A percentile compares a stretch with the other conserved stretches of the same genome.
phyloP scores from a whole-genome alignment of 2,797 vertebrate species.

The Poecilia wingei region DNA sequence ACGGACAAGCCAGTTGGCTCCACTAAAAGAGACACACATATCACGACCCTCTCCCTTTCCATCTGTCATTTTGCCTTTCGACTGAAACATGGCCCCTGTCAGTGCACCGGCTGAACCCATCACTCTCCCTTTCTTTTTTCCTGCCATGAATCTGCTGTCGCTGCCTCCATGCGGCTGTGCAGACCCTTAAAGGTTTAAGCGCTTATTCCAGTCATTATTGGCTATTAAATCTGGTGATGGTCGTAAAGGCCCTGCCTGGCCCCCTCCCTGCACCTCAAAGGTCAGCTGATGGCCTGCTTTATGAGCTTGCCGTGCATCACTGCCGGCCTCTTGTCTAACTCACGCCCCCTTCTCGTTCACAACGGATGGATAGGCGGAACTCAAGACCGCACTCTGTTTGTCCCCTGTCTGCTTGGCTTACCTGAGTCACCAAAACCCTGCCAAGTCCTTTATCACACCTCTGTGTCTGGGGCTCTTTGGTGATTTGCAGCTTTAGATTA shows the following conservation, averaged over 20 bases:
- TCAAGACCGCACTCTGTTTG: slow-evolving; percentile 87
- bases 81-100: slow-evolving; percentile 80
- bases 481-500: slow-evolving; percentile 96
- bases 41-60: slow-evolving; percentile 67
- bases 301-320: slow-evolving; percentile 92
- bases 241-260: slow-evolving; percentile 86
- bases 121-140: slow-evolving; percentile 51
- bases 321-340: slow-evolving; percentile 74
- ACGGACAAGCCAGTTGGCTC: slow-evolving; percentile 76
- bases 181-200: slow-evolving; percentile 83
- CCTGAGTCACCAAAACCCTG: slow-evolving; percentile 75
- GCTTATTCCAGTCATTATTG: slow-evolving; percentile 86
- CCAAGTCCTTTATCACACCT: slow-evolving; percentile 87
- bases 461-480: slow-evolving; percentile 62
- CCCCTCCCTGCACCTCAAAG: slow-evolving; percentile 81
- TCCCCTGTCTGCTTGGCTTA: slow-evolving; percentile 80
- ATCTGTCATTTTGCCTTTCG: slow-evolving; percentile 75
- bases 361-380: slow-evolving; percentile 81
- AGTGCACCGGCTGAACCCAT: slow-evolving; percentile 69
- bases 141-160: slow-evolving; percentile 57
- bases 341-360: slow-evolving; percentile 42
- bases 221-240: slow-evolving; percentile 89
- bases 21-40: slow-evolving; percentile 76
- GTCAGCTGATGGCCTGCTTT: slow-evolving; percentile 90
- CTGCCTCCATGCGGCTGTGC: slow-evolving; percentile 62